Percentiles rank a stretch among this genome's conserved stretches.
phyloP scores from a whole-genome alignment of 2,888 invertebrate genomes.

The Dasypogon diadema region DNA sequence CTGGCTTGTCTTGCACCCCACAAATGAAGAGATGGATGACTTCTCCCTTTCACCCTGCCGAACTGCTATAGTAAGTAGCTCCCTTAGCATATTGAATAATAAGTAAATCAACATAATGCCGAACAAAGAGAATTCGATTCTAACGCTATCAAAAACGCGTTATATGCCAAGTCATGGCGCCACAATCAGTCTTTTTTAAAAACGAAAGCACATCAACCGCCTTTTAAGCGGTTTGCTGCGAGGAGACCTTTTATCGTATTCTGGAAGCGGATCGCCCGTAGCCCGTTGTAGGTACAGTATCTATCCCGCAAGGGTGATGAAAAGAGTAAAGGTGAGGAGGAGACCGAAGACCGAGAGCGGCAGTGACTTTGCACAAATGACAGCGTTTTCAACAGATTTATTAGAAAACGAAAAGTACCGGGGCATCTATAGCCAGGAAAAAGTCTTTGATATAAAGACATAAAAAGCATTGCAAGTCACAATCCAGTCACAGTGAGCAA shows the following conservation, averaged over 20 bases:
- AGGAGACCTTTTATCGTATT: slow-evolving; percentile 46
- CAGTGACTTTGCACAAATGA: slow-evolving; percentile 43
- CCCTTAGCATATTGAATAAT: slow-evolving; percentile 51
- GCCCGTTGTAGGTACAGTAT: slow-evolving; percentile 7
- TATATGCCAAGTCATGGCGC: slow-evolving; percentile 56
- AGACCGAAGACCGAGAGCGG: slow-evolving; percentile 12
- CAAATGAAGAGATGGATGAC: slow-evolving; percentile 38
- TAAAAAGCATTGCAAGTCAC: no score
- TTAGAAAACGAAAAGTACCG: slow-evolving; percentile 8
- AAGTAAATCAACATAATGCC: slow-evolving; percentile 49
- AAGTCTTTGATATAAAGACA: no score
- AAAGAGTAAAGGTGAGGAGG: slow-evolving; percentile 22
- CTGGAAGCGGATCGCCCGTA: slow-evolving; percentile 35
- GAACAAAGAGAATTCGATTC: slow-evolving; percentile 54
- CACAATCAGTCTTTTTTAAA: slow-evolving; percentile 56
- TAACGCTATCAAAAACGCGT: slow-evolving; percentile 52
- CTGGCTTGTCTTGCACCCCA: slow-evolving; percentile 27
- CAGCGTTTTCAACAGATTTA: slow-evolving; percentile 49
- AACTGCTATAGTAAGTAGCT: no score
- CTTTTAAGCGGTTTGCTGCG: slow-evolving; percentile 52
- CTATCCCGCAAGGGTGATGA: slow-evolving; percentile 7
- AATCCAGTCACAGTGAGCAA: no score
- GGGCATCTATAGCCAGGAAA: no score
- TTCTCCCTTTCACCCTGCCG: slow-evolving; percentile 48
- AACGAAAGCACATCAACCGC: slow-evolving; percentile 54